These are phyloP conservation scores for Pristionchus entomophagus DNA, from an alignment of 2,888 invertebrate genomes.

Conservation along the genomic window DNA sequence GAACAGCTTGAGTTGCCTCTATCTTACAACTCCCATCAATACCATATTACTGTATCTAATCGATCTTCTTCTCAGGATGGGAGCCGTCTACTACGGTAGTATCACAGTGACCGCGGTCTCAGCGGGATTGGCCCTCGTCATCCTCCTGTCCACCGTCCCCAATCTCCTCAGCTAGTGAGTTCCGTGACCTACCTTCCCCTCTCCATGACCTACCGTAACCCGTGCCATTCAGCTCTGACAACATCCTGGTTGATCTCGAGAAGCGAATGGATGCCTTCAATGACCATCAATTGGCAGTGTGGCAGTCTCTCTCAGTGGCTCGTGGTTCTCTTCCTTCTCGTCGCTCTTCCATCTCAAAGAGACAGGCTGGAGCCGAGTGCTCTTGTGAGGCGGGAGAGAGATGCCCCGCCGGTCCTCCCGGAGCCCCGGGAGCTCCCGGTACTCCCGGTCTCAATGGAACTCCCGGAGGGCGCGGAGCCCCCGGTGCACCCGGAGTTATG, in stretches of 20 bases:
- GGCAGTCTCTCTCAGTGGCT: constrained; percentile 19
- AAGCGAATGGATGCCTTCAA: constrained; percentile 12
- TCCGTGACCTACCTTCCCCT: background rate
- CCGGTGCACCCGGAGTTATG: constrained; percentile 42
- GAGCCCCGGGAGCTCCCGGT: constrained; percentile 41
- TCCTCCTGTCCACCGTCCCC: background rate
- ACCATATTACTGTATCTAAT: background rate
- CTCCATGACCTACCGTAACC: constrained; percentile 1
- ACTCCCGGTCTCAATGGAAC: constrained; percentile 2
- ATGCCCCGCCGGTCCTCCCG: constrained; percentile 39
- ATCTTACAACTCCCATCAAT: background rate
- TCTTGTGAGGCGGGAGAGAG: constrained; percentile 44
- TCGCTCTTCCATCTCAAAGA: constrained; percentile 1
- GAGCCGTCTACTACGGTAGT: background rate
- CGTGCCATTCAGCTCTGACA: background rate
- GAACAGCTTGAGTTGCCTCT: background rate
- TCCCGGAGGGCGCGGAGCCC: constrained; percentile 32
- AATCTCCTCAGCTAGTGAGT: background rate
- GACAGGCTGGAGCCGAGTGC: constrained; percentile 47
- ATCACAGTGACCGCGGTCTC: background rate
- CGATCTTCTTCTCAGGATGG: background rate
- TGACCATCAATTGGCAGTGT: background rate
- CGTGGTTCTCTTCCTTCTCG: background rate
- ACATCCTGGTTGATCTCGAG: background rate
- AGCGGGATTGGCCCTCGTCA: background rate